phyloP scores from a whole-genome alignment of 2,888 invertebrate genomes.

The Eupeodes luniger region DNA sequence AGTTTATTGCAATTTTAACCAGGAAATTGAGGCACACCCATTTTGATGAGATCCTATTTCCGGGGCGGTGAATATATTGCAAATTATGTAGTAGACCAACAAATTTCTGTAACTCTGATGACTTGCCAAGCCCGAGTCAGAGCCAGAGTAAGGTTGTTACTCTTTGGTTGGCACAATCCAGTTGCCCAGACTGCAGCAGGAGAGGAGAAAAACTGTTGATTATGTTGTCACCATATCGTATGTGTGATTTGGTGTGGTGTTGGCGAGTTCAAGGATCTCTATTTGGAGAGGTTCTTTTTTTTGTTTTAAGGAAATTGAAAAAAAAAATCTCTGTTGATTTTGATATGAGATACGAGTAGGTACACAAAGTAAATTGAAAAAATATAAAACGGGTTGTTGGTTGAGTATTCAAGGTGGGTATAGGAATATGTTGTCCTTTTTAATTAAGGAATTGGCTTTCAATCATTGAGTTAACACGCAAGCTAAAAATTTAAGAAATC shows the following conservation, averaged over 20 bases:
- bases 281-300: neutral
- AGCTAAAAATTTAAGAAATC: too few species aligned
- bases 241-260: neutral
- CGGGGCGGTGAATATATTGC: constrained; percentile 73
- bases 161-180: constrained; percentile 3
- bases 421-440: too few species aligned
- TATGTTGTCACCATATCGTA: constrained; percentile 2
- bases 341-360: neutral
- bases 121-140: constrained; percentile 28
- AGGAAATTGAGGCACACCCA: constrained; percentile 77
- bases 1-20: constrained; percentile 73
- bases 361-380: neutral
- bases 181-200: neutral
- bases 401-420: too few species aligned
- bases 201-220: constrained; percentile 1
- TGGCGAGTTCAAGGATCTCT: constrained; percentile 28
- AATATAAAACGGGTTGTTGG: too few species aligned
- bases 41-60: constrained; percentile 76
- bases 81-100: constrained; percentile 58
- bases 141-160: constrained; percentile 47
- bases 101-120: constrained; percentile 4
- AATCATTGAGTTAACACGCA: too few species aligned
- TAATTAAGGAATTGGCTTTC: too few species aligned
- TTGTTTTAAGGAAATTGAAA: constrained; percentile 2
- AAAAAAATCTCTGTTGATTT: neutral